These are phyloP conservation scores for Conopomorpha cramerella DNA, from an alignment of 1,140 invertebrate genomes.

Conservation along the genomic window DNA sequence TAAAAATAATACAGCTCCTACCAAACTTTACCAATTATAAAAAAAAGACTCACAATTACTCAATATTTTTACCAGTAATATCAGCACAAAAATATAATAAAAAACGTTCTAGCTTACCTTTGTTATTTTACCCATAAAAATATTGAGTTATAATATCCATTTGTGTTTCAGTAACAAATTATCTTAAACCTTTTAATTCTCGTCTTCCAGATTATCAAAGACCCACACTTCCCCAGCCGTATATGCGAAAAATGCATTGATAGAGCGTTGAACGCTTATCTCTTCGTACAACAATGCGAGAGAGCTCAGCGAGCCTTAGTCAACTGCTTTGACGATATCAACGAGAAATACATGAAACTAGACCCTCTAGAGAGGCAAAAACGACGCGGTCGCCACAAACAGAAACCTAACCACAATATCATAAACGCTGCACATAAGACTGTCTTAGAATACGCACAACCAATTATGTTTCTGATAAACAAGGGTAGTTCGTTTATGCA, in stretches of 20 bases:
- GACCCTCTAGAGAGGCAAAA: slow-evolving; percentile 31
- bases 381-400: slow-evolving; percentile 33
- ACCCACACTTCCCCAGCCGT: slow-evolving; percentile 34
- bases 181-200: no score
- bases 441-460: slow-evolving; percentile 42
- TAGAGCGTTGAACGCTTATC: slow-evolving; percentile 23
- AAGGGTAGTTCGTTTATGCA: slow-evolving; percentile 11
- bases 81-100: no score
- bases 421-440: slow-evolving; percentile 26
- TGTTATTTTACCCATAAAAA: slow-evolving; percentile 5
- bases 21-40: no score
- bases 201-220: slow-evolving; percentile 32
- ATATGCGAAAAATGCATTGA: slow-evolving; percentile 37
- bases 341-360: slow-evolving; percentile 34
- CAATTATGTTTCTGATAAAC: slow-evolving; percentile 33
- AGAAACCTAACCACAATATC: slow-evolving; percentile 28
- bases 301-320: slow-evolving; percentile 28
- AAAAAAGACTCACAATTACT: no score
- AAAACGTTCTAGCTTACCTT: no score
- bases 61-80: no score
- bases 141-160: no score
- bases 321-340: slow-evolving; percentile 41
- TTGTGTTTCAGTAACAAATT: no score
- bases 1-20: no score
- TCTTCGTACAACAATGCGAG: slow-evolving; percentile 44